A percentile compares a stretch with the other conserved stretches of the same genome.
Conservation (phyloP, 2,113 vertebrate genomes). For the Hirundichthys speculiger region DNA sequence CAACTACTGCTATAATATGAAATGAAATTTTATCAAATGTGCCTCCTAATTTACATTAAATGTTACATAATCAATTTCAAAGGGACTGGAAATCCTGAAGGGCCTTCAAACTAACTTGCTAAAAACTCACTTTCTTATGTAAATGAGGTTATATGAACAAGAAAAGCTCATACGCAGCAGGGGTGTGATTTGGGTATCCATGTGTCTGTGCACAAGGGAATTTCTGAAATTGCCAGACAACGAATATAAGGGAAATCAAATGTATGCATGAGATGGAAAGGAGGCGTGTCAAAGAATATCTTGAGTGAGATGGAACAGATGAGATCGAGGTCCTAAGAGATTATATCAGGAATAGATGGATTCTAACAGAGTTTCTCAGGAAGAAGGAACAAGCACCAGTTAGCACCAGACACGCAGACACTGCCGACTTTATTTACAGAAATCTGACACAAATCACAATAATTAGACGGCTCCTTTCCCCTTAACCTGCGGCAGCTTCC, state of each 20-base stretch:
- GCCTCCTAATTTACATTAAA: conserved; percentile 53
- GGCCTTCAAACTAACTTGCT: conserved; percentile 61
- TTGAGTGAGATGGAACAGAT: conserved; percentile 19
- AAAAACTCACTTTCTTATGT: conserved; percentile 55
- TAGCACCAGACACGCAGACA: conserved; percentile 40
- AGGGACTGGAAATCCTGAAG: conserved; percentile 42
- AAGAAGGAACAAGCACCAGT: conserved; percentile 50
- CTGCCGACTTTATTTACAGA: conserved; percentile 61
- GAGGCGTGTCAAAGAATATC: conserved; percentile 24
- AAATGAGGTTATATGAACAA: conserved; percentile 62
- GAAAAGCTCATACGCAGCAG: conserved; percentile 34
- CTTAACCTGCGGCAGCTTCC: conserved; percentile 52
- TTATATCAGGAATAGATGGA: conserved; percentile 61
- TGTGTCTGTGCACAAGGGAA: conserved; percentile 49
- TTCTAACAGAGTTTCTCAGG: conserved; percentile 34
- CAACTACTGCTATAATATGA: conserved; percentile 12
- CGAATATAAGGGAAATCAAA: conserved; percentile 47
- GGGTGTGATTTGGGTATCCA: conserved; percentile 41
- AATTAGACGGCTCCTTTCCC: conserved; percentile 62
- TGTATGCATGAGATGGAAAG: conserved; percentile 35
- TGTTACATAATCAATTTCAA: conserved; percentile 56
- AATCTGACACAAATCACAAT: conserved; percentile 57
- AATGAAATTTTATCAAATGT: conserved; percentile 42
- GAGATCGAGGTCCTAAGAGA: conserved; percentile 44
- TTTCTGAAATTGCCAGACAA: conserved; percentile 53